These are phyloP conservation scores for Phocoena sinus DNA, from an alignment of 2,113 vertebrate genomes.

Conservation along the genomic window DNA sequence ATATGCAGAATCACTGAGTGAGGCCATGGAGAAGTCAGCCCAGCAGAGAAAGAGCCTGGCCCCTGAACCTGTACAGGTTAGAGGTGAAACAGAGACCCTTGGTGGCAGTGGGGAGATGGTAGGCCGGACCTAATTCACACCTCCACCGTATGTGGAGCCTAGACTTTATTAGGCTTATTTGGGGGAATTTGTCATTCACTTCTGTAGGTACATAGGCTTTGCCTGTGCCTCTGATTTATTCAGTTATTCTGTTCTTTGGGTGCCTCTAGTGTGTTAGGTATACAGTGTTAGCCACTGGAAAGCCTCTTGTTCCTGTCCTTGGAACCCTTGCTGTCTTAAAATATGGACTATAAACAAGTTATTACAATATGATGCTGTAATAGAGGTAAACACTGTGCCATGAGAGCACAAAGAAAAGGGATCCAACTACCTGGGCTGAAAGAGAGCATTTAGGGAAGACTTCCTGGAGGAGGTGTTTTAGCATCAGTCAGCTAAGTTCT, in stretches of 20 bases:
- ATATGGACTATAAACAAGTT: neutral
- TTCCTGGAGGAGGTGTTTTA: neutral
- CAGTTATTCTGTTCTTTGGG: neutral
- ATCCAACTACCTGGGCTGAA: neutral
- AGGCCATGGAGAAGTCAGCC: conserved; percentile 96
- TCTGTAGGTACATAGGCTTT: neutral
- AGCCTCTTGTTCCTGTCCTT: neutral
- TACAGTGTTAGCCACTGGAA: neutral
- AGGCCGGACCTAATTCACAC: neutral
- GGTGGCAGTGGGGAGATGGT: neutral
- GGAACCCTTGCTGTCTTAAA: neutral
- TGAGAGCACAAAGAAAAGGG: neutral
- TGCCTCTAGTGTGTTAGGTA: neutral
- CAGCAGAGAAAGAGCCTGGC: conserved; percentile 92
- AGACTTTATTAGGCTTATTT: neutral
- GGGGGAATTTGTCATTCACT: neutral
- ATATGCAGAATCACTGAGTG: conserved; percentile 95
- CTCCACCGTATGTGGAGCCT: no score
- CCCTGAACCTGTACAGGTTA: conserved; percentile 80
- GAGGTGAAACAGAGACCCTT: neutral
- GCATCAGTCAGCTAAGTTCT: neutral
- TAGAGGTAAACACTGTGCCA: neutral
- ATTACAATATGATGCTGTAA: neutral
- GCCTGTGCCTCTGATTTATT: neutral
- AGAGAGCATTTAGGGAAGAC: neutral